A percentile compares a stretch with the other conserved stretches of the same genome.
Conservation (phyloP, 2,888 invertebrate genomes). For the Dynastes hyllus region DNA sequence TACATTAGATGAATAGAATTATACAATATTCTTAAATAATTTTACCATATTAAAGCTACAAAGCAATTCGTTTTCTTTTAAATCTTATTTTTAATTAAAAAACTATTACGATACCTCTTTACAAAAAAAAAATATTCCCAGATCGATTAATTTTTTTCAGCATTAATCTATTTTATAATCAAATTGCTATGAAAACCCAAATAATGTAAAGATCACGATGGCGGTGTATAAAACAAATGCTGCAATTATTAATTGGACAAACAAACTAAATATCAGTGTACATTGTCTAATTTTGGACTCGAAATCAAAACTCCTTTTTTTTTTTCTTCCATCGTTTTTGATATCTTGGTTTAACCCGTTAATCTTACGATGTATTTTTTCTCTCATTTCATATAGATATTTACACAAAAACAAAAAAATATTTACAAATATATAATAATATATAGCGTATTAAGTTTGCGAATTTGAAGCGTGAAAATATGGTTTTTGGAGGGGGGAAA, state of each 20-base stretch:
- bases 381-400: conserved; percentile 11
- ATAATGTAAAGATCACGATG: too few species aligned
- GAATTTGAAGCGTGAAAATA: conserved; percentile 5
- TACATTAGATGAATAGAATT: neutral
- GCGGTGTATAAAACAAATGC: too few species aligned
- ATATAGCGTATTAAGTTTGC: neutral
- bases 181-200: too few species aligned
- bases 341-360: neutral
- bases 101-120: conserved; percentile 7
- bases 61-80: conserved; percentile 13
- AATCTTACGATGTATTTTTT: neutral
- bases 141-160: neutral
- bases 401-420: conserved; percentile 39
- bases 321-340: conserved; percentile 6
- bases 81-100: conserved; percentile 8
- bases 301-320: conserved; percentile 1
- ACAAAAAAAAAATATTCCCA: neutral
- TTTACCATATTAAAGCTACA: conserved; percentile 25
- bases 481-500: neutral
- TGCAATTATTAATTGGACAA: too few species aligned
- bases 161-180: too few species aligned
- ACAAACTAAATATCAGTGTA: neutral
- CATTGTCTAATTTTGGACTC: conserved; percentile 45
- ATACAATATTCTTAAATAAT: conserved; percentile 22
- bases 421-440: conserved; percentile 43